Evolutionary conservation across 2,888 invertebrate genomes (phyloP), one percentile per base, ranked within the genome.

Genomic region (Eupithecia subumbrata): DNA sequence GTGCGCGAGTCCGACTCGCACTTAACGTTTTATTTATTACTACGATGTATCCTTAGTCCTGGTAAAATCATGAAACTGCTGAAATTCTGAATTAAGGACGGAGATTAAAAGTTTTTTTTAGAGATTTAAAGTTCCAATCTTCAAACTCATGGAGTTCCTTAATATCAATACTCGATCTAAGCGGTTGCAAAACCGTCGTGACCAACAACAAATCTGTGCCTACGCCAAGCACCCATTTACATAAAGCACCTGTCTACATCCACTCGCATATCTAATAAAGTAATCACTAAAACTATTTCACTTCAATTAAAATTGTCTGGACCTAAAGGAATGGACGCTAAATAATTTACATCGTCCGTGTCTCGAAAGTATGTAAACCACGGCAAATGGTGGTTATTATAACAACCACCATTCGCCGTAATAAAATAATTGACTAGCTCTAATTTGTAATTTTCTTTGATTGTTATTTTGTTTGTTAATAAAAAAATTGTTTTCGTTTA

Each of bases 181-280:
- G 34, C 40, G 40, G 81, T 87, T 92, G 87, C 87, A 90, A 89
- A 90, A 91, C 87, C 80, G 37, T 82, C 75, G 79, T 82, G 81
- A 79, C 79, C 78, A 68, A 75, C 71, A 48, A 70, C 76, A 78
- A 76, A 84, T 77, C 76, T 76, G 75, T 73, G 76, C 76, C 79
- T 72, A 79, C 77, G 74, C 79, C 80, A 74, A 72, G 72, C 71
- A 79, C 74, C 75, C 81, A 88, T 91, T 90, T 90, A 86, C 89
- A 91, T 87, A 87, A 87, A 83, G 85, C 90, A 92, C 90, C 90
- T 91, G 90, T 83, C 83, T 82, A 84, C 78, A 80, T 70, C 81
- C 74, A 43, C 76, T 71, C 68, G 78, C 82, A 88, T 90, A 91
- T 90, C 91, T 88, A 83, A 85, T 85, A 85, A 84, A 87, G 79